phyloP scores from a whole-genome alignment of 2,113 vertebrate genomes.

The Nyctibius bracteatus region DNA sequence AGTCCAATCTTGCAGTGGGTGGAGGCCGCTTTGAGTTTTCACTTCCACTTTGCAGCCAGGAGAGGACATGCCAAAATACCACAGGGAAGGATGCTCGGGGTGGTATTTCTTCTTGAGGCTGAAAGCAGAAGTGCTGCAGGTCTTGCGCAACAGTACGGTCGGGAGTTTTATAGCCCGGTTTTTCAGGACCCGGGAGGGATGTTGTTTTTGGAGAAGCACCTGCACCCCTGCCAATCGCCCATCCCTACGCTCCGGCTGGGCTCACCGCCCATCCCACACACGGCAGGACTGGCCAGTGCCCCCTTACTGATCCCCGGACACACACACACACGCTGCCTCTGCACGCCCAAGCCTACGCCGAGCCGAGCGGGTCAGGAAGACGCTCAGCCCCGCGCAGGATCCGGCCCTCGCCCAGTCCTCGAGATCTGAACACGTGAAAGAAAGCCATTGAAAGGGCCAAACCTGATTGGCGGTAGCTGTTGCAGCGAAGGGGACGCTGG shows the following conservation, averaged over 20 bases:
- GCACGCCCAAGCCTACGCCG: background rate
- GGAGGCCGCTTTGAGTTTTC: background rate
- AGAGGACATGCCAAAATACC: conserved; percentile 34
- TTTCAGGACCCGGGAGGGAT: background rate
- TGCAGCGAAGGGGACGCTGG: conserved; percentile 96
- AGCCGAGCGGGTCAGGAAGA: background rate
- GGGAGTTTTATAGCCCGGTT: background rate
- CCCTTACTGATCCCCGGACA: background rate
- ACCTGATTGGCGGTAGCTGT: conserved; percentile 96
- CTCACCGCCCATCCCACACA: background rate
- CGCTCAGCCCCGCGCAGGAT: background rate
- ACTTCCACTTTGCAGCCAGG: conserved; percentile 50
- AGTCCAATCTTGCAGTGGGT: background rate
- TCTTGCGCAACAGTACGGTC: fast-evolving
- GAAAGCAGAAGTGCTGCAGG: conserved; percentile 38
- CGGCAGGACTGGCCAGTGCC: background rate
- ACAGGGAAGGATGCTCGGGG: background rate
- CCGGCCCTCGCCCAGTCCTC: conserved; percentile 23
- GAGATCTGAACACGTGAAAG: conserved; percentile 72
- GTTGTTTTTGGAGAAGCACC: background rate
- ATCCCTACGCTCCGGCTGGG: background rate
- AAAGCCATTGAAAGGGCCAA: conserved; percentile 91
- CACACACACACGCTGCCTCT: background rate
- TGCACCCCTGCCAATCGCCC: background rate
- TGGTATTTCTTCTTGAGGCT: conserved; percentile 40